Conservation (phyloP, 1,140 invertebrate species). For the Microplitis mediator region DNA sequence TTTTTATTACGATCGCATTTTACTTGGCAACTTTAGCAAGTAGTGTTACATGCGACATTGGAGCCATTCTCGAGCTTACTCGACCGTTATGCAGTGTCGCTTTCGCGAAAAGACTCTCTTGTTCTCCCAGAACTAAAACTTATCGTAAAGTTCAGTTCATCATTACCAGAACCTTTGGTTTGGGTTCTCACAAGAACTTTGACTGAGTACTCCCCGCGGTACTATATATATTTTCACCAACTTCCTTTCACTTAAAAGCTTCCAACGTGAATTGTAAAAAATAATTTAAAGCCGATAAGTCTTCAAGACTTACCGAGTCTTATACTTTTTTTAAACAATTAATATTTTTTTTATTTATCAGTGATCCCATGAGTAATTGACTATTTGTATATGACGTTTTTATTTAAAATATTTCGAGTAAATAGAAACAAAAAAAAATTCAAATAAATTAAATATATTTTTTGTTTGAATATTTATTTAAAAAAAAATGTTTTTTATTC, state of each 20-base stretch:
- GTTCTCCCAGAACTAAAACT: not conserved
- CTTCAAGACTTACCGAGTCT: not conserved
- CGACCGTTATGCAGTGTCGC: constrained; percentile 1
- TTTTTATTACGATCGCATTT: not conserved
- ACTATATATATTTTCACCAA: constrained; percentile 21
- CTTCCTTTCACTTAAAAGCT: constrained; percentile 32
- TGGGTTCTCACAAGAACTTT: constrained; percentile 12
- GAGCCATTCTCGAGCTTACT: constrained; percentile 3
- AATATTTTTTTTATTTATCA: too few relatives aligned
- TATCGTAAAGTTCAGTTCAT: constrained; percentile 30
- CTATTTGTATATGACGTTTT: too few relatives aligned
- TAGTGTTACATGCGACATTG: constrained; percentile 29
- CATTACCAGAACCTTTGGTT: constrained; percentile 20
- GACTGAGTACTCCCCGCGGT: not conserved
- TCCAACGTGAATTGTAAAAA: not conserved
- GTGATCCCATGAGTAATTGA: too few relatives aligned
- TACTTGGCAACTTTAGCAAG: not conserved
- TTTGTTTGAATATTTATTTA: not conserved
- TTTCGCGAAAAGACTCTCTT: constrained; percentile 5
- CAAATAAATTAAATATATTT: not conserved
- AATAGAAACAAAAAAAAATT: too few relatives aligned
- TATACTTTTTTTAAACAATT: too few relatives aligned
- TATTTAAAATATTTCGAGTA: not conserved
- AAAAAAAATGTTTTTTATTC: too few relatives aligned
- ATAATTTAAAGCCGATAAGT: constrained; percentile 21